Percentiles rank a stretch among this genome's conserved stretches.
These are phyloP conservation scores for Sinocyclocheilus anshuiensis DNA, from an alignment of 2,113 vertebrate genomes.

Conservation along the genomic window DNA sequence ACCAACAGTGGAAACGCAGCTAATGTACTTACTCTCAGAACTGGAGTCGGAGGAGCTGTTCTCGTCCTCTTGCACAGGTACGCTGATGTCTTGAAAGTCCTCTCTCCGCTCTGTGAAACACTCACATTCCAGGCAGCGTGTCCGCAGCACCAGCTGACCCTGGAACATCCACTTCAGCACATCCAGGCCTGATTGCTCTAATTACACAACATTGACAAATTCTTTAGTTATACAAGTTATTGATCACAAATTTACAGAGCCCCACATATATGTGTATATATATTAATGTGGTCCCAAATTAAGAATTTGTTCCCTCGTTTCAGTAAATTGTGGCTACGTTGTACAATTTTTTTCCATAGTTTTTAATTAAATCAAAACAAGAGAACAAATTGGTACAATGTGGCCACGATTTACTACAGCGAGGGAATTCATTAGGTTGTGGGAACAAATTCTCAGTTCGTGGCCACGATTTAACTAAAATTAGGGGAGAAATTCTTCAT, in stretches of 20 bases:
- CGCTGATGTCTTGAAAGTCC: slow-evolving; percentile 97
- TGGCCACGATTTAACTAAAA: too few species aligned
- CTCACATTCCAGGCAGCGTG: slow-evolving; percentile 96
- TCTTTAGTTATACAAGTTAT: neutral
- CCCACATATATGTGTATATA: neutral
- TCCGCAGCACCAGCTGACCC: slow-evolving; percentile 90
- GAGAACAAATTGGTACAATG: too few species aligned
- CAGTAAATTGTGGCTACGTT: too few species aligned
- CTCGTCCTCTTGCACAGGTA: slow-evolving; percentile 93
- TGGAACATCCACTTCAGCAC: slow-evolving; percentile 94
- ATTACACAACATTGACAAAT: neutral
- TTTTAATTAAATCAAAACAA: too few species aligned
- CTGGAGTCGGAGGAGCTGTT: slow-evolving; percentile 79
- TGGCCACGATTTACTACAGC: too few species aligned
- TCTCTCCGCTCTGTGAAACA: slow-evolving; percentile 93
- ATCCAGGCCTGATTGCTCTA: slow-evolving; percentile 80
- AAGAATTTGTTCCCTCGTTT: too few species aligned
- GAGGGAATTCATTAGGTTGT: too few species aligned
- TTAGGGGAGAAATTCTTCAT: too few species aligned
- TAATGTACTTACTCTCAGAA: slow-evolving; percentile 75
- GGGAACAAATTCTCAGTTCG: too few species aligned
- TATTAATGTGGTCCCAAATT: too few species aligned
- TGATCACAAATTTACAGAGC: neutral
- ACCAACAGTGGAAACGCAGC: too few species aligned
- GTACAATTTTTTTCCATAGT: too few species aligned